phyloP scores from a whole-genome alignment of 2,113 vertebrate genomes.

The Galeopterus variegatus region DNA sequence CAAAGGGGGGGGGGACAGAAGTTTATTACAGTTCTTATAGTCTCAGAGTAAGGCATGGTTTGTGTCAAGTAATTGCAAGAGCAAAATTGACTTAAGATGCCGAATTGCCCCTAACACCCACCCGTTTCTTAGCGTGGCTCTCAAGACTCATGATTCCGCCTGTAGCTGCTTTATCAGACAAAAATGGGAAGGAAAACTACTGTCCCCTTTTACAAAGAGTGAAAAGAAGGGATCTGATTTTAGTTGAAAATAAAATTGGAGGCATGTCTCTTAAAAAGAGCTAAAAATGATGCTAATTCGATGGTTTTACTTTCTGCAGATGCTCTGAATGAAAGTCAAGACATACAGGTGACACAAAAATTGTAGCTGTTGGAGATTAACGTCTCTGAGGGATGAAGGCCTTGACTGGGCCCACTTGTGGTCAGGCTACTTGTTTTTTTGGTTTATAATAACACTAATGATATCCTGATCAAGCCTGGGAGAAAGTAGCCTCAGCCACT shows the following conservation, averaged over 20 bases:
- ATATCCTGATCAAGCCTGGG: neutral
- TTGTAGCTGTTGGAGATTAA: neutral
- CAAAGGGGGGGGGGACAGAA: neutral
- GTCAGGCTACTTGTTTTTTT: neutral
- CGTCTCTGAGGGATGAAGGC: neutral
- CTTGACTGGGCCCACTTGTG: neutral
- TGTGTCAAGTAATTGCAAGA: slow-evolving; percentile 21
- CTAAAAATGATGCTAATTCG: neutral
- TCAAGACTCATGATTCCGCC: neutral
- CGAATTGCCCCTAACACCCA: neutral
- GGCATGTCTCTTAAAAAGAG: neutral
- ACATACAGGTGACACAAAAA: neutral
- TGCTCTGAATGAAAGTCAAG: slow-evolving; percentile 23
- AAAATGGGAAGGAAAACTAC: neutral
- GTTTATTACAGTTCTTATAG: neutral
- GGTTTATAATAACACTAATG: neutral
- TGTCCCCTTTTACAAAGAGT: neutral
- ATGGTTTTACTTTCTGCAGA: neutral
- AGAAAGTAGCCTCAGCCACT: neutral
- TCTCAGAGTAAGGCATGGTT: neutral
- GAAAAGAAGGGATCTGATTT: neutral
- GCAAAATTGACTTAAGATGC: slow-evolving; percentile 27
- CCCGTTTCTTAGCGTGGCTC: neutral
- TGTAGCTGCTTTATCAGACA: neutral
- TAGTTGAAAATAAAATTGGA: neutral